These are phyloP conservation scores for Tetraodon nigroviridis DNA, from an alignment of 2,113 vertebrate genomes.

Conservation along the genomic window DNA sequence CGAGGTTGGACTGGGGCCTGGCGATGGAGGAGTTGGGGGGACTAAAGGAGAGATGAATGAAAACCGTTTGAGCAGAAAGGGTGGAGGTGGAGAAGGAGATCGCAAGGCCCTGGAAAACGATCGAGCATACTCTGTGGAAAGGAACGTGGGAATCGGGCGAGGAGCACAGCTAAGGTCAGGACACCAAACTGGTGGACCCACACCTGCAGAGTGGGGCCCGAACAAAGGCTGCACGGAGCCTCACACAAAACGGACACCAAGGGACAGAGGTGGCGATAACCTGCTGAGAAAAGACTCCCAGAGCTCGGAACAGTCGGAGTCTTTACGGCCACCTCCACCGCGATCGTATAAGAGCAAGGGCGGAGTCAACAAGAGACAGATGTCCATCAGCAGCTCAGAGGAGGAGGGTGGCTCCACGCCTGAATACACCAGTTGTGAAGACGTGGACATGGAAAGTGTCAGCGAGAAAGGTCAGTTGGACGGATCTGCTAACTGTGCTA, in stretches of 20 bases:
- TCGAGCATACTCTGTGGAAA: constrained; percentile 81
- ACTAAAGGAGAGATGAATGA: constrained; percentile 71
- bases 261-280: constrained; percentile 85
- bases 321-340: constrained; percentile 89
- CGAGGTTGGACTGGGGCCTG: constrained; percentile 78
- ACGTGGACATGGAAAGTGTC: constrained; percentile 96
- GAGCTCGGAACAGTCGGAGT: constrained; percentile 96
- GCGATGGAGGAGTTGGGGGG: constrained; percentile 72
- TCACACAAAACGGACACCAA: constrained; percentile 80
- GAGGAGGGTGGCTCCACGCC: constrained; percentile 98
- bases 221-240: constrained; percentile 86
- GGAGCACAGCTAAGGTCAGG: constrained; percentile 71
- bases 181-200: constrained; percentile 69
- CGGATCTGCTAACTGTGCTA: constrained; percentile 32
- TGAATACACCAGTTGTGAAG: constrained; percentile 99
- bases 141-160: constrained; percentile 81
- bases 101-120: constrained; percentile 82
- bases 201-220: constrained; percentile 79
- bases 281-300: constrained; percentile 95
- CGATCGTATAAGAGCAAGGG: constrained; percentile 89
- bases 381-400: constrained; percentile 99
- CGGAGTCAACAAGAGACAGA: constrained; percentile 91
- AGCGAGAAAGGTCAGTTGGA: constrained; percentile 92
- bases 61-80: constrained; percentile 77
- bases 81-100: constrained; percentile 72